Conservation (phyloP, 2,888 invertebrate genomes). For the Amiota mariae region DNA sequence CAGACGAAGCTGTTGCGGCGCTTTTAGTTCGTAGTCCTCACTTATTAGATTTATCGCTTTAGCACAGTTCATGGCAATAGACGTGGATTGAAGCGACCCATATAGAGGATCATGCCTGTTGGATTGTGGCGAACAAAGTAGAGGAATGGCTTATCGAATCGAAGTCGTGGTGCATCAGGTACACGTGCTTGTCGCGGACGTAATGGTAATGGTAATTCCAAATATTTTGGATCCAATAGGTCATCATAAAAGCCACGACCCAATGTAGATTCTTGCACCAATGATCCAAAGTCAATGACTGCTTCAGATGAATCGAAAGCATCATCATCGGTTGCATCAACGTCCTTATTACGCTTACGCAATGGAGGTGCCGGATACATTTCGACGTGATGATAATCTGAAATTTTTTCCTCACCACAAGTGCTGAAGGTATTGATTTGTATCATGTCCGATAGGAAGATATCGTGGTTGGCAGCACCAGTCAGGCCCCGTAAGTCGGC, state of each 20-base stretch:
- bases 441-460: constrained; percentile 88
- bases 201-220: constrained; percentile 79
- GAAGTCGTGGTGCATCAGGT: constrained; percentile 82
- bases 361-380: constrained; percentile 84
- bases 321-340: constrained; percentile 62
- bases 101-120: constrained; percentile 90
- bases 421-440: constrained; percentile 89
- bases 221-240: constrained; percentile 75
- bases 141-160: constrained; percentile 90
- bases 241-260: constrained; percentile 83
- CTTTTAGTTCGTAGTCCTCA: neutral
- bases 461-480: constrained; percentile 82
- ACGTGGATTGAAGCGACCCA: constrained; percentile 90
- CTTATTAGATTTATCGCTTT: too few relatives aligned
- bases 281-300: constrained; percentile 68
- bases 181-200: constrained; percentile 82
- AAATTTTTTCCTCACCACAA: constrained; percentile 83
- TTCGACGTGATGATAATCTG: constrained; percentile 85
- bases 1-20: neutral
- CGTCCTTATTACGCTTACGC: constrained; percentile 74
- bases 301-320: constrained; percentile 66
- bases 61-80: constrained; percentile 78
- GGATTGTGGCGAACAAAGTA: constrained; percentile 93
- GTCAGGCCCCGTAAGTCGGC: constrained; percentile 90
- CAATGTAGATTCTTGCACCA: constrained; percentile 75